Percentiles rank a stretch among this genome's conserved stretches.
phyloP scores from a whole-genome alignment of 2,888 invertebrate genomes.

The Pristionchus mayeri region DNA sequence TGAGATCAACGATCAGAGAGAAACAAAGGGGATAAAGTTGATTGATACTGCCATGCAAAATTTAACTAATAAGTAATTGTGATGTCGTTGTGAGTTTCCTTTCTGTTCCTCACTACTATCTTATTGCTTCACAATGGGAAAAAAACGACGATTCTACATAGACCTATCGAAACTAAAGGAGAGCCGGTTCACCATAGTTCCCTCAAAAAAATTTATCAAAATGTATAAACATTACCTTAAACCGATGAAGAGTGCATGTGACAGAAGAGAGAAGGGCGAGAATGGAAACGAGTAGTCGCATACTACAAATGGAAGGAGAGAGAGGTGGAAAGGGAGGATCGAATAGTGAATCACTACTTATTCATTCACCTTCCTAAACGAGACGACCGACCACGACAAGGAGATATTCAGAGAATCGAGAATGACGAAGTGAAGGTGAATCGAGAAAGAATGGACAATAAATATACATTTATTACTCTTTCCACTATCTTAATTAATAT shows the following conservation, averaged over 20 bases:
- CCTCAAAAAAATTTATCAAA: background rate
- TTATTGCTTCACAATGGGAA: no score
- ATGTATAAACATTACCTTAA: background rate
- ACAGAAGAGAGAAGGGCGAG: constrained; percentile 29
- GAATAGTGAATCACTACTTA: background rate
- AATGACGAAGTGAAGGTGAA: background rate
- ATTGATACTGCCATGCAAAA: no score
- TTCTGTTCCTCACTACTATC: no score
- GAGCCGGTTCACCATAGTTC: no score
- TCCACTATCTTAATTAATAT: constrained; percentile 26
- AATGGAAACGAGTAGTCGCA: constrained; percentile 18
- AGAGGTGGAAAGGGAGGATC: background rate
- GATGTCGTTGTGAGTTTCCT: no score
- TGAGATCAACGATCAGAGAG: background rate
- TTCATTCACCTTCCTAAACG: background rate
- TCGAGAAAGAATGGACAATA: constrained; percentile 12
- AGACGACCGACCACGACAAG: constrained; percentile 10
- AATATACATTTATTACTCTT: constrained; percentile 39
- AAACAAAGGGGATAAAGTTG: no score
- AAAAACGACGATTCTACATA: no score
- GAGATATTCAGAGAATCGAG: constrained; percentile 14
- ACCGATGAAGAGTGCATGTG: background rate
- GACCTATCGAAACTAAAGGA: no score
- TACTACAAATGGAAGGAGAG: background rate
- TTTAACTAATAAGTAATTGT: no score